These are phyloP conservation scores for Lasioglossum baleicum DNA, from an alignment of 1,140 invertebrate genomes.

Conservation along the genomic window DNA sequence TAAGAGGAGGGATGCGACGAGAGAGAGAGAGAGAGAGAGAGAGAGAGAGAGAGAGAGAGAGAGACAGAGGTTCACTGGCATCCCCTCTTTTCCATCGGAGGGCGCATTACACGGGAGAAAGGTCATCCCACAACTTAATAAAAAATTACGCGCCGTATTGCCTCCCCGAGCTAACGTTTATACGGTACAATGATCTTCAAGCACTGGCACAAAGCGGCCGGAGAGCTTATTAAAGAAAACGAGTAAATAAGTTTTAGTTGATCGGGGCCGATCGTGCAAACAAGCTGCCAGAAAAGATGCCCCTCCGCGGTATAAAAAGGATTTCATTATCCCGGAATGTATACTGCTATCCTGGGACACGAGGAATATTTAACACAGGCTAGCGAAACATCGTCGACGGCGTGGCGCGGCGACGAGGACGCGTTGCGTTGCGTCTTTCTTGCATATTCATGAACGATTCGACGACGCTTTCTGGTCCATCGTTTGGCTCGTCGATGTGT, in stretches of 20 bases:
- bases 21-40: too few species aligned
- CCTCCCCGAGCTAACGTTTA: conserved; percentile 43
- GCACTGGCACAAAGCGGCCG: conserved; percentile 50
- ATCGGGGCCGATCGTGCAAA: conserved; percentile 47
- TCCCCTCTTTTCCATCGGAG: conserved; percentile 52
- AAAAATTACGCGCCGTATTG: conserved; percentile 59
- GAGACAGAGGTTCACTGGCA: conserved; percentile 61
- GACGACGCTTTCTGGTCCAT: neutral
- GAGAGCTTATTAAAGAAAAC: conserved; percentile 62
- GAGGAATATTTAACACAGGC: too few species aligned
- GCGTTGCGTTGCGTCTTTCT: too few species aligned
- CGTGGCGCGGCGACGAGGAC: neutral
- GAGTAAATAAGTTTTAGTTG: conserved; percentile 57
- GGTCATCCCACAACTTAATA: conserved; percentile 62
- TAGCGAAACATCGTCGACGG: neutral
- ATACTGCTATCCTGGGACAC: too few species aligned
- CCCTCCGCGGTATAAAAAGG: neutral
- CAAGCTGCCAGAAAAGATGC: conserved; percentile 20
- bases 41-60: too few species aligned
- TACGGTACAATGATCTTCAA: conserved; percentile 61
- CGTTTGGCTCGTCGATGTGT: conserved; percentile 15
- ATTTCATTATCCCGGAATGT: neutral
- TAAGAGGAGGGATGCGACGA: conserved; percentile 46
- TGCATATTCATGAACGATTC: conserved; percentile 8
- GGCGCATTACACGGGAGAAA: conserved; percentile 59